Evolutionary conservation across 2,888 invertebrate species (phyloP).

Genomic region (Clitarchus hookeri): DNA sequence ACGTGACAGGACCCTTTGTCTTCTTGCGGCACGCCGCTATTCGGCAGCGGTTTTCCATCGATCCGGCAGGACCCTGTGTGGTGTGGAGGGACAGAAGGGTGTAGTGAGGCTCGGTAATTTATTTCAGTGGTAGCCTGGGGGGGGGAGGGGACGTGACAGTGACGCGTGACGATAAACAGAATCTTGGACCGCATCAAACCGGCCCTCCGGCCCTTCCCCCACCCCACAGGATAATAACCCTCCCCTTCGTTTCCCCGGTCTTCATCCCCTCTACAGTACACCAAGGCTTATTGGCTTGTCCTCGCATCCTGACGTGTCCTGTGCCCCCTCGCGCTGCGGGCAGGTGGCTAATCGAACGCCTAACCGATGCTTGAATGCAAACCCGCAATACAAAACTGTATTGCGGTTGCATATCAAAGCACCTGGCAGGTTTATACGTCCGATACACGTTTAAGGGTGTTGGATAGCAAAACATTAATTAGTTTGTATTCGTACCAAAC

Average conservation of each 20-base stretch:
- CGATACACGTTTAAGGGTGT: too few relatives aligned
- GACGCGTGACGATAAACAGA: constrained; percentile 1
- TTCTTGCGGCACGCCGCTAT: background rate
- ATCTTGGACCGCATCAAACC: constrained; percentile 1
- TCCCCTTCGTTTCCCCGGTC: too few relatives aligned
- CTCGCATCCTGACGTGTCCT: background rate
- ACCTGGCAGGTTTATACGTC: too few relatives aligned
- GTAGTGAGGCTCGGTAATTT: background rate
- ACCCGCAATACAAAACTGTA: background rate
- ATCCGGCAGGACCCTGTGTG: background rate
- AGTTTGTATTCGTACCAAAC: too few relatives aligned
- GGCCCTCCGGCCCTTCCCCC: background rate
- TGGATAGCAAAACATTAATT: too few relatives aligned
- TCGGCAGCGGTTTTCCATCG: background rate
- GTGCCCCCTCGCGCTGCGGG: too few relatives aligned
- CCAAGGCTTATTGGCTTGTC: background rate
- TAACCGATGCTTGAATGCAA: background rate
- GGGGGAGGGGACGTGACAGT: background rate
- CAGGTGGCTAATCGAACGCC: background rate
- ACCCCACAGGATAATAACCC: constrained; percentile 2
- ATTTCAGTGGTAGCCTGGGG: background rate
- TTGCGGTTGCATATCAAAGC: background rate
- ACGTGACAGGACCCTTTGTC: constrained; percentile 14
- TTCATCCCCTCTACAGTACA: background rate
- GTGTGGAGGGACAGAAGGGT: background rate